Conservation (phyloP, 2,113 vertebrate genomes). For the Odocoileus virginianus region DNA sequence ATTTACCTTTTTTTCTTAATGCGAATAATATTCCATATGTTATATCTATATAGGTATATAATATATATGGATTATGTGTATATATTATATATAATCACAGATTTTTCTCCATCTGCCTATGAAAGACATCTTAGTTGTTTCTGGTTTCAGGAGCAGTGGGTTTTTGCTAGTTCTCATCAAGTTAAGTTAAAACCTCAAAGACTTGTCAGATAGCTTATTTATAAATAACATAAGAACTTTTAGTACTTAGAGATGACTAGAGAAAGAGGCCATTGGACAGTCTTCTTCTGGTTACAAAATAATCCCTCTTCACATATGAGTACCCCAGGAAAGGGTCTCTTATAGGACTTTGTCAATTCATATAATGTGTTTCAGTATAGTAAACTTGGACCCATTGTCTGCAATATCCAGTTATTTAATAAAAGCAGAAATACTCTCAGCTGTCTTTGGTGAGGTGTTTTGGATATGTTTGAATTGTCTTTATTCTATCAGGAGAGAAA, state of each 20-base stretch:
- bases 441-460: background rate
- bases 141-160: background rate
- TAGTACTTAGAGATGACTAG: background rate
- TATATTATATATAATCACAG: background rate
- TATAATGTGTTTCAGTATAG: background rate
- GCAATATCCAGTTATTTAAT: background rate
- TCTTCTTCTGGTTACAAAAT: background rate
- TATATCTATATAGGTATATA: background rate
- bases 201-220: background rate
- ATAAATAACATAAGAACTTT: background rate
- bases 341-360: background rate
- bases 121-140: background rate
- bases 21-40: background rate
- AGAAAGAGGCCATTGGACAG: background rate
- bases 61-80: background rate
- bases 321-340: background rate
- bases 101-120: background rate
- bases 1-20: background rate
- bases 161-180: background rate
- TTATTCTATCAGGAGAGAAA: background rate
- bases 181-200: background rate
- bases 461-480: background rate
- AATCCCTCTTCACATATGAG: background rate
- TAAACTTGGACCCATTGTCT: background rate
- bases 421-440: background rate